A percentile compares a stretch with the other conserved stretches of the same genome.
Conservation (phyloP, 2,797 vertebrate genomes). For the Gymnodraco acuticeps region DNA sequence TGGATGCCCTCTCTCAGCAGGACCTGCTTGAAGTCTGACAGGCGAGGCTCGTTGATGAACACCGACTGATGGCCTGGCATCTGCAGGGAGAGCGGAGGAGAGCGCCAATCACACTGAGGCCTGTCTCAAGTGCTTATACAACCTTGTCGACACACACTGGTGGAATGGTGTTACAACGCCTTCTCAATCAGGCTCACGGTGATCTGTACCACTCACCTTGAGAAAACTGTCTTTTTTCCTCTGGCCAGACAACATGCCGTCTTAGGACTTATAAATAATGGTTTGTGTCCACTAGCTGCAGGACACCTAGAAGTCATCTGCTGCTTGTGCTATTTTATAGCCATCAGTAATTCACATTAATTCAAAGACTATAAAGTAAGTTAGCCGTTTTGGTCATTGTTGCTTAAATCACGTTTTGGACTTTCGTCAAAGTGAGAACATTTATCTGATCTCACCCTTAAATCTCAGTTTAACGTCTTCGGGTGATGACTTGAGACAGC, state of each 20-base stretch:
- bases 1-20: conserved; percentile 96
- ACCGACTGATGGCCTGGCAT: conserved; percentile 96
- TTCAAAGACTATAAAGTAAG: conserved; percentile 15
- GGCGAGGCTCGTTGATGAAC: conserved; percentile 98
- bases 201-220: neutral
- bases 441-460: neutral
- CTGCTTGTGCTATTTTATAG: conserved; percentile 2
- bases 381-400: conserved; percentile 4
- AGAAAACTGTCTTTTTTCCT: neutral
- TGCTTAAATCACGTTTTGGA: neutral
- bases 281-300: neutral
- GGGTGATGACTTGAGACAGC: no score
- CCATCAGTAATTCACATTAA: conserved; percentile 18
- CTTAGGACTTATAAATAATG: neutral
- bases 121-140: neutral
- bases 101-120: neutral
- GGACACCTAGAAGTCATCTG: neutral
- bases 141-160: conserved; percentile 16
- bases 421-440: neutral
- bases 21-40: conserved; percentile 99
- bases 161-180: neutral
- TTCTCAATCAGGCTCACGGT: conserved; percentile 6
- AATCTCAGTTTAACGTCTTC: neutral
- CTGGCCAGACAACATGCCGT: neutral
- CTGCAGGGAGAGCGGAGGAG: conserved; percentile 72